These are phyloP conservation scores for Trissolcus brochymenae DNA, from an alignment of 2,888 invertebrate species.

Conservation along the genomic window DNA sequence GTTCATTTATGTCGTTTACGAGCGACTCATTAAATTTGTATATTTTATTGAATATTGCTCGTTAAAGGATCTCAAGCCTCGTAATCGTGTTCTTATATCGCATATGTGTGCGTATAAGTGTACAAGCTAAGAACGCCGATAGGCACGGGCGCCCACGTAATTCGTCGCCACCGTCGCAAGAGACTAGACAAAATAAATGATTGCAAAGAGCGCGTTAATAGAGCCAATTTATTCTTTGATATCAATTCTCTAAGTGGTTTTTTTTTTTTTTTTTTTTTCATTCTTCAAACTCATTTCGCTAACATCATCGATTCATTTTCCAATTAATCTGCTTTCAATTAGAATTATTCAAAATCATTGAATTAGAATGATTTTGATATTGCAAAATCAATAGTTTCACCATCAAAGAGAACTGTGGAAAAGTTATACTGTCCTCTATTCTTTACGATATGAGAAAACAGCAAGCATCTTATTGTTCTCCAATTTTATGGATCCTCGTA, in stretches of 20 bases:
- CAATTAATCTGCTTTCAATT: no score
- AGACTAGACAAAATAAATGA: conserved; percentile 49
- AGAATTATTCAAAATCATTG: no score
- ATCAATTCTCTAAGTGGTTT: not conserved
- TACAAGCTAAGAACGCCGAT: conserved; percentile 33
- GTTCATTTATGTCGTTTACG: conserved; percentile 71
- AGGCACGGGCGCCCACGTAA: conserved; percentile 55
- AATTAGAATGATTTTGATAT: no score
- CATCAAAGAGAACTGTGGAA: no score
- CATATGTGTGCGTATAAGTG: conserved; percentile 33
- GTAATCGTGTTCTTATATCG: conserved; percentile 59
- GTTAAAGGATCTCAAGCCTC: conserved; percentile 62
- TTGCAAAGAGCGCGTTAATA: conserved; percentile 43
- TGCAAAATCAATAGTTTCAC: no score
- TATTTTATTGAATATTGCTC: conserved; percentile 70
- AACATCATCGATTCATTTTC: no score
- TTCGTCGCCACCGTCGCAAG: conserved; percentile 42
- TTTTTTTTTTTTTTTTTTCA: no score
- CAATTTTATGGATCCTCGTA: no score
- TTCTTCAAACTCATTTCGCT: no score
- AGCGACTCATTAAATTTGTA: conserved; percentile 71
- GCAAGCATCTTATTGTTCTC: no score
- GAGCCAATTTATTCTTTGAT: conserved; percentile 39
- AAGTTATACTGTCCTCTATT: no score
- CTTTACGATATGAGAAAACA: no score